Conservation (phyloP, 2,113 vertebrate species). For the Ailuropoda melanoleuca region DNA sequence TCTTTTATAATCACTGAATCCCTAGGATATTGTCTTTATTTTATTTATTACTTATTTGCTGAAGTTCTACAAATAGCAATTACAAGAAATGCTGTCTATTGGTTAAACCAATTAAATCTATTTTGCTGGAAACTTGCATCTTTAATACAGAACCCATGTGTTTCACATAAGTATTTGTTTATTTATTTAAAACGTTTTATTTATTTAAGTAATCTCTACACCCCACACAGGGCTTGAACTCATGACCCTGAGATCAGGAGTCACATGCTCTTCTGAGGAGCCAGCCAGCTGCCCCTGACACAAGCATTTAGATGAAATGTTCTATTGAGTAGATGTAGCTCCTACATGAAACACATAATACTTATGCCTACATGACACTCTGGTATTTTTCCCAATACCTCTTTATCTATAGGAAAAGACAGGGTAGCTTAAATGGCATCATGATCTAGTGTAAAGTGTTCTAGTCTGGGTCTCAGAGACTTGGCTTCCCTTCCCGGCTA, state of each 20-base stretch:
- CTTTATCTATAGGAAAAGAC: not conserved
- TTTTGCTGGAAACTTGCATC: not conserved
- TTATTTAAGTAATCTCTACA: not conserved
- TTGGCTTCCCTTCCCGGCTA: not conserved
- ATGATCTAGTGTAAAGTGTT: not conserved
- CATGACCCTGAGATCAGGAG: not conserved
- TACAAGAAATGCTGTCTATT: not conserved
- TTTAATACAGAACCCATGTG: not conserved
- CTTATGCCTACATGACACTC: not conserved
- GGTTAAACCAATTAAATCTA: not conserved
- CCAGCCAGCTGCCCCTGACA: not conserved
- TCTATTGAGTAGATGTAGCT: not conserved
- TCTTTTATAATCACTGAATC: not conserved
- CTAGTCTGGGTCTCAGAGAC: not conserved
- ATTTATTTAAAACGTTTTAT: not conserved
- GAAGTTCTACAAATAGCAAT: not conserved
- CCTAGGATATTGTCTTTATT: not conserved
- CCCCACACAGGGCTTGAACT: not conserved
- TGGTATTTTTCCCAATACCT: not conserved
- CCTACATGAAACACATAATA: not conserved
- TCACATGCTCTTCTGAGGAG: not conserved
- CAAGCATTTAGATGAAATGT: not conserved
- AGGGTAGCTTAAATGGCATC: not conserved
- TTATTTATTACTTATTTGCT: not conserved
- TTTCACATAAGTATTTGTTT: constrained; percentile 1